phyloP scores from a whole-genome alignment of 1,140 invertebrate genomes.

The Heliothis virescens region DNA sequence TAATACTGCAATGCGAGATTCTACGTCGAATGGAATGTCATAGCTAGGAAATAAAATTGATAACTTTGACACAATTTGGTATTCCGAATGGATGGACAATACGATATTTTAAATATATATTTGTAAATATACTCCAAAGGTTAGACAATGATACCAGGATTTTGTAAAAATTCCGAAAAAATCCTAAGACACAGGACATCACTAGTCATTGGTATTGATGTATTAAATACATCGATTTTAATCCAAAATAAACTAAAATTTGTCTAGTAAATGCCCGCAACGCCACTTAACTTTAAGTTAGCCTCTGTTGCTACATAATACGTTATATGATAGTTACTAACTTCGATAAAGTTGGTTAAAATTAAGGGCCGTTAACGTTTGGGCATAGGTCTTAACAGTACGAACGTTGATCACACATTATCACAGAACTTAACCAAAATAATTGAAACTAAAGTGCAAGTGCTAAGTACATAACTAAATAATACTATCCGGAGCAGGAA shows the following conservation, averaged over 20 bases:
- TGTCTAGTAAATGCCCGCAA: slow-evolving; percentile 25
- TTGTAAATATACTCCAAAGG: background rate
- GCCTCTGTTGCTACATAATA: too few relatives aligned
- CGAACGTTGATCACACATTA: slow-evolving; percentile 46
- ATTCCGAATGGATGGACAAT: background rate
- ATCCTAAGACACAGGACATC: background rate
- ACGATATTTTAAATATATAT: background rate
- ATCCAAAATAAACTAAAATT: slow-evolving; percentile 43
- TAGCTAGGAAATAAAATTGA: background rate
- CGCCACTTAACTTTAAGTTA: too few relatives aligned
- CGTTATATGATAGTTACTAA: too few relatives aligned
- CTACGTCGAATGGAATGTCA: slow-evolving; percentile 32
- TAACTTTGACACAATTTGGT: slow-evolving; percentile 23
- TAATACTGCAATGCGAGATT: slow-evolving; percentile 46
- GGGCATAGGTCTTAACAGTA: background rate
- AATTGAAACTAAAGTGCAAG: slow-evolving; percentile 21
- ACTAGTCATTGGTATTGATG: background rate
- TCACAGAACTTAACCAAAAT: slow-evolving; percentile 49
- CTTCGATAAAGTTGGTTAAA: too few relatives aligned
- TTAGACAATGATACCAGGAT: background rate
- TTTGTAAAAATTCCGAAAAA: background rate
- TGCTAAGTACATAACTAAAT: slow-evolving; percentile 19
- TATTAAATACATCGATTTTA: slow-evolving; percentile 3
- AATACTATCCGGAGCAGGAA: slow-evolving; percentile 30
- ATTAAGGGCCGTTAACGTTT: too few relatives aligned